Percentiles rank a stretch among this genome's conserved stretches.
Evolutionary conservation across 2,797 vertebrate genomes (phyloP).

Genomic region (Chiroxiphia lanceolata): DNA sequence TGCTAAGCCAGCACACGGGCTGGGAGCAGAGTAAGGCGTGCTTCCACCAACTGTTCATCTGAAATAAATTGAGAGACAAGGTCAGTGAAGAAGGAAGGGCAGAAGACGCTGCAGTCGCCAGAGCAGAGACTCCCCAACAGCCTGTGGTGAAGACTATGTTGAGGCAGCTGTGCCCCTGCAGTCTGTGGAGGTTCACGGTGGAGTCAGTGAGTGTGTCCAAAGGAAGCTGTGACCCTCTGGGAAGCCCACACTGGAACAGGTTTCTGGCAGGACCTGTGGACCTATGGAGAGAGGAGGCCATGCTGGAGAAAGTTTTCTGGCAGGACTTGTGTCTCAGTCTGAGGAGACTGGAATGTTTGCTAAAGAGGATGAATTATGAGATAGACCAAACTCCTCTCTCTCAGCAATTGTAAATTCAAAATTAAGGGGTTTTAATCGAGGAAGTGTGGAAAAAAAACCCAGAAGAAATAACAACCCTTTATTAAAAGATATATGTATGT

Average conservation of each 20-base stretch:
- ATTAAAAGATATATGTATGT: no score
- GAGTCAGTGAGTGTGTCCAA: not conserved
- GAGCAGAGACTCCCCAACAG: not conserved
- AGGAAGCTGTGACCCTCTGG: not conserved
- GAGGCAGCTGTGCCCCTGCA: not conserved
- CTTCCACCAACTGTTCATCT: not conserved
- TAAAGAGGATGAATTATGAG: no score
- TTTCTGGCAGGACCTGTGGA: not conserved
- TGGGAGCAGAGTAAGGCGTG: not conserved
- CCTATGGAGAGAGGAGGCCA: not conserved
- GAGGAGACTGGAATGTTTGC: no score
- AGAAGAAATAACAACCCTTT: no score
- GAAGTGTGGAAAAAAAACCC: no score
- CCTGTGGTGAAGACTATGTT: not conserved
- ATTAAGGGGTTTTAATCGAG: no score
- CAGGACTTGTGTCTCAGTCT: not conserved
- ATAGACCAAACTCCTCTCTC: no score
- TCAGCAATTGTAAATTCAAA: no score
- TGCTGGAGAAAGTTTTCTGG: not conserved
- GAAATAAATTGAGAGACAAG: not conserved
- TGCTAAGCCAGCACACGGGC: not conserved
- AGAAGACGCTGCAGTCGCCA: not conserved
- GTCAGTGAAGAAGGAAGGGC: not conserved
- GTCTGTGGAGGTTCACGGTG: no score
- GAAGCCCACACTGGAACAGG: not conserved